Base-by-base conservation (phyloP, 2,113 vertebrate species). In the Leptodactylus fuscus region DNA sequence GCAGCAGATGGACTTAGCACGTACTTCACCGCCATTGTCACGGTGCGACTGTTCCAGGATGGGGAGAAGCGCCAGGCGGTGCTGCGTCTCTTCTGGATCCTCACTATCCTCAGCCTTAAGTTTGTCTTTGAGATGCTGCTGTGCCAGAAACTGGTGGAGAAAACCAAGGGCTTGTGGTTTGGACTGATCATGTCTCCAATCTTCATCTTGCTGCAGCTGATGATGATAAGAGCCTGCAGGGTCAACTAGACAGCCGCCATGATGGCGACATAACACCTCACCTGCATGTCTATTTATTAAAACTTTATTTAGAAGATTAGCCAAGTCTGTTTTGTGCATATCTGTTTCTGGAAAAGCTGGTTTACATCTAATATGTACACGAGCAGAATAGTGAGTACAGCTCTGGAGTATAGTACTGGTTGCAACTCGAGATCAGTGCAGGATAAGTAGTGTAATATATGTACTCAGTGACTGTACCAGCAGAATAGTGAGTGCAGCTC, bases 1-100 rank as follows among this genome's bases (percentile, higher is more conserved):
- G 95, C 96, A 0, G 97, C 98, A 0, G 98, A 99, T 5, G 97
- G 98, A 15, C 96, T 99, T 88, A 98, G 97, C 94, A 96, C 97
- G 49, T 99, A 99, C 88, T 99, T 99, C 94, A 99, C 97, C 1
- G 94, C 97, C 91, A 99, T 99, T 58, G 98, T 99, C 22, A 98
- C 97, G 1, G 97, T 98, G 87, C 95, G 98, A 5, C 96, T 99
- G 18, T 99, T 98, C 94, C 98, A 98, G 92, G 97, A 99, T 76
- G 98, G 98, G 0, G 98, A 99, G 93, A 97, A 97, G 90, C 96
- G 98, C 0, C 93, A 98, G 85, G 98, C 98, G 0, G 96, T 99
- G 87, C 94, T 99, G 86, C 94, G 98, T 49, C 96, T 99, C 85
- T 96, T 99, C 90, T 99, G 98, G 98, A 95, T 99, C 89, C 94